These are phyloP conservation scores for Sceloporus undulatus DNA, from an alignment of 2,113 vertebrate species.

Conservation along the genomic window DNA sequence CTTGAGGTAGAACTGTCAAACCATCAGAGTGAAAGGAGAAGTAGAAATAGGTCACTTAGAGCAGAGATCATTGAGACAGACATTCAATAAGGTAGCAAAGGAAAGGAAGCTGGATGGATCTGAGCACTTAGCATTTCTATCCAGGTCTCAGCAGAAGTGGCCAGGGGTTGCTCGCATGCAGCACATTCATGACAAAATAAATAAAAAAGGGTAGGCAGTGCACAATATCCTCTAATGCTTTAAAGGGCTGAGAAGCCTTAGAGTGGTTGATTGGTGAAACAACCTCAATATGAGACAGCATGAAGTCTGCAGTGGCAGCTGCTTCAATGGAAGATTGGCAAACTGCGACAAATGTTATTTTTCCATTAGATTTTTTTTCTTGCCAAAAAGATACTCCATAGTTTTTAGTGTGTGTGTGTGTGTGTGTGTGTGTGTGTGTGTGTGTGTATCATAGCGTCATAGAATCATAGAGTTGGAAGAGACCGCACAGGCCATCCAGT, in stretches of 20 bases:
- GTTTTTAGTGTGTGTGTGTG: slow-evolving; percentile 15
- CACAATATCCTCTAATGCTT: too few relatives aligned
- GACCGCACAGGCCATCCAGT: too few relatives aligned
- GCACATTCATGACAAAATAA: too few relatives aligned
- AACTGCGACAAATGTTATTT: slow-evolving; percentile 40
- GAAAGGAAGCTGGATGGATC: not conserved
- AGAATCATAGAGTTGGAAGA: too few relatives aligned
- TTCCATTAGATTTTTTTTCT: slow-evolving; percentile 33
- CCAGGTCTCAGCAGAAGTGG: not conserved
- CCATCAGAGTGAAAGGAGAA: not conserved
- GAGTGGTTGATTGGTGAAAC: slow-evolving; percentile 63
- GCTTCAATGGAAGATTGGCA: slow-evolving; percentile 48
- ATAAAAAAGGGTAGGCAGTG: too few relatives aligned
- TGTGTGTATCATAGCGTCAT: too few relatives aligned
- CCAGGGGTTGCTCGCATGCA: not conserved
- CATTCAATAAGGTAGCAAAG: not conserved
- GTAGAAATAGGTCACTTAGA: not conserved
- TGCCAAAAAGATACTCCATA: slow-evolving; percentile 34
- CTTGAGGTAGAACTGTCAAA: not conserved
- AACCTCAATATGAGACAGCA: slow-evolving; percentile 24
- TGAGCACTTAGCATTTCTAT: not conserved
- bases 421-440: not conserved
- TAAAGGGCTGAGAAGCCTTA: too few relatives aligned
- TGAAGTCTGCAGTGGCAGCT: slow-evolving; percentile 70
- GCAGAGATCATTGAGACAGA: not conserved